These are phyloP conservation scores for Diaprepes abbreviatus DNA, from an alignment of 2,888 invertebrate genomes.

Conservation along the genomic window DNA sequence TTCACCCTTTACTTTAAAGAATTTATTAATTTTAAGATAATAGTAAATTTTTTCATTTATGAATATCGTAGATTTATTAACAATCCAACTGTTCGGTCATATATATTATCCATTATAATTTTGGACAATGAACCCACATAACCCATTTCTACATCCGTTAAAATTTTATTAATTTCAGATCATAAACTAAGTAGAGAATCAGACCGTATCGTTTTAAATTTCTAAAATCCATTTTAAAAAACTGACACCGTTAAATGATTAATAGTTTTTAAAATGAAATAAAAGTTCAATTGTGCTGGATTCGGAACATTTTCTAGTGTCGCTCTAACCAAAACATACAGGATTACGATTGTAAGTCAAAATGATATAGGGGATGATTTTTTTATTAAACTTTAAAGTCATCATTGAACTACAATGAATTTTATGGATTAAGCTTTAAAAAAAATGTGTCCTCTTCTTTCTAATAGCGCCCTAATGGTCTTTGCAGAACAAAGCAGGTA, in stretches of 20 bases:
- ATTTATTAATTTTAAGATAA: too few species aligned
- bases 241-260: slow-evolving; percentile 57
- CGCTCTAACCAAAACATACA: slow-evolving; percentile 62
- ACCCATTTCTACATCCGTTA: slow-evolving; percentile 35
- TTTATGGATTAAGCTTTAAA: slow-evolving; percentile 61
- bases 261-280: slow-evolving; percentile 58
- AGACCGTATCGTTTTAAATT: slow-evolving; percentile 55
- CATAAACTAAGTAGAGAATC: slow-evolving; percentile 39
- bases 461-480: slow-evolving; percentile 55
- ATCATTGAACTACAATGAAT: slow-evolving; percentile 65
- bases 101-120: background rate
- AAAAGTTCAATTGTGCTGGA: slow-evolving; percentile 40
- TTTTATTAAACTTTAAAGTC: slow-evolving; percentile 62
- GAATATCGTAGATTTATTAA: too few species aligned
- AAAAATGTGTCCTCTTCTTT: slow-evolving; percentile 55
- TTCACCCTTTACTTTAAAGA: too few species aligned
- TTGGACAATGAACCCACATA: slow-evolving; percentile 50
- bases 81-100: too few species aligned
- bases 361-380: slow-evolving; percentile 57
- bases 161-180: slow-evolving; percentile 54
- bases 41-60: too few species aligned
- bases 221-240: slow-evolving; percentile 52
- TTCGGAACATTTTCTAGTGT: slow-evolving; percentile 39
- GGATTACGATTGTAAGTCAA: slow-evolving; percentile 65
- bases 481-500: slow-evolving; percentile 56